Base-by-base conservation (phyloP, 2,888 invertebrate genomes). In the Sclerodermus sp. region DNA sequence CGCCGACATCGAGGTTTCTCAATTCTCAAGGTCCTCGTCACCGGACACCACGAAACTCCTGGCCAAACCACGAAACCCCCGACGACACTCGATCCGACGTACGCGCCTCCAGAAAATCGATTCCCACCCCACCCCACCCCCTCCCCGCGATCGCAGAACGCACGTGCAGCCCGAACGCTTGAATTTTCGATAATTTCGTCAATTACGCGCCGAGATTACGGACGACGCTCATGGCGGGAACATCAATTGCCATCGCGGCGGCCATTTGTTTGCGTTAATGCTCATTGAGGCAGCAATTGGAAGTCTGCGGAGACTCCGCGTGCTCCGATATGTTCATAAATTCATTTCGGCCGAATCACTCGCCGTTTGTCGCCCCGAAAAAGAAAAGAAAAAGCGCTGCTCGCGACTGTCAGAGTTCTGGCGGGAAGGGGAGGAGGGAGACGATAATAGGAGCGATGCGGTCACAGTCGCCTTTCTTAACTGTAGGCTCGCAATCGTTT, bases 221-320 rank as follows among this genome's bases (percentile, higher is more conserved):
- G 31, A 31, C 12, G 6, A 9, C 31, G 31, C 31, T 6, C 8
- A 6, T n/a, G n/a, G n/a, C n/a, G n/a, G 53, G 49, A 51, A 54
- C 32, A 43, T 38, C 52, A 50, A 55, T 54, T 58, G 53, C 58
- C 48, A 53, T 5, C 4, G 23, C 23, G 8, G 23, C 8, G 23
- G 23, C 52, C 64, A 69, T 69, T 71, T 69, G 60, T 69, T 69
- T 69, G 63, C 56, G 60, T 71, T 71, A 69, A 55, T 56, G 60
- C 57, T 52, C 55, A 65, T 71, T 71, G 62, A 67, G 45, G 48
- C 51, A 47, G 51, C 62, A 66, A 68, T 68, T 67, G 67, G 53
- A 59, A 51, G 56, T 48, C 40, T 53, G 47, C 51, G 23, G 54
- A 49, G 39, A 47, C 56, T 51, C 49, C 49, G 8, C 34, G 53